Evolutionary conservation across 2,113 vertebrate species (phyloP).

Genomic region (Boulengeromyrus knoepffleri): DNA sequence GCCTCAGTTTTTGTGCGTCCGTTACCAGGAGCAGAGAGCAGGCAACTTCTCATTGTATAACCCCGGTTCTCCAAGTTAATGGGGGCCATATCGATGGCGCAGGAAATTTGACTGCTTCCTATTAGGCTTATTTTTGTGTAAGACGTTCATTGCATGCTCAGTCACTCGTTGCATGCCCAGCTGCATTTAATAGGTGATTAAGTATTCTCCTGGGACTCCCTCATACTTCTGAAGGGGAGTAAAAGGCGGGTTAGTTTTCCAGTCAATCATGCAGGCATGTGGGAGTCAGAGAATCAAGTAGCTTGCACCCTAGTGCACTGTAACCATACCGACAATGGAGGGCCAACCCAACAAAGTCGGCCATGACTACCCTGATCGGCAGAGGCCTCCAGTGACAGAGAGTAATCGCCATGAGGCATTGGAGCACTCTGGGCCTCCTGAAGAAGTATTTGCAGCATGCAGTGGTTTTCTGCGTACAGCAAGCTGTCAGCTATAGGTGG

Average conservation of each 20-base stretch:
- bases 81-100: not conserved
- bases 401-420: too few species aligned
- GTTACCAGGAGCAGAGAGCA: not conserved
- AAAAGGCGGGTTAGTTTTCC: not conserved
- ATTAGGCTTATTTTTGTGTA: not conserved
- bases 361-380: not conserved
- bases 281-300: not conserved
- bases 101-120: not conserved
- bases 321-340: not conserved
- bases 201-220: not conserved
- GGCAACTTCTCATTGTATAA: not conserved
- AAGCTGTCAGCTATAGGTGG: not conserved
- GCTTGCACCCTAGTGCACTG: not conserved
- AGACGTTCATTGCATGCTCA: not conserved
- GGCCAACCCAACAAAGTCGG: not conserved
- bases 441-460: not conserved
- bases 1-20: not conserved
- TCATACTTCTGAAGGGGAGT: not conserved
- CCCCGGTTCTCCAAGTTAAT: not conserved
- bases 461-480: not conserved
- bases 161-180: conserved; percentile 3
- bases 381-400: not conserved
- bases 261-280: not conserved
- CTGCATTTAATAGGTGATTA: conserved; percentile 9
- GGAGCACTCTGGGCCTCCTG: not conserved